These are phyloP conservation scores for Xenentodon cancila DNA, from an alignment of 2,797 vertebrate genomes.

Conservation along the genomic window DNA sequence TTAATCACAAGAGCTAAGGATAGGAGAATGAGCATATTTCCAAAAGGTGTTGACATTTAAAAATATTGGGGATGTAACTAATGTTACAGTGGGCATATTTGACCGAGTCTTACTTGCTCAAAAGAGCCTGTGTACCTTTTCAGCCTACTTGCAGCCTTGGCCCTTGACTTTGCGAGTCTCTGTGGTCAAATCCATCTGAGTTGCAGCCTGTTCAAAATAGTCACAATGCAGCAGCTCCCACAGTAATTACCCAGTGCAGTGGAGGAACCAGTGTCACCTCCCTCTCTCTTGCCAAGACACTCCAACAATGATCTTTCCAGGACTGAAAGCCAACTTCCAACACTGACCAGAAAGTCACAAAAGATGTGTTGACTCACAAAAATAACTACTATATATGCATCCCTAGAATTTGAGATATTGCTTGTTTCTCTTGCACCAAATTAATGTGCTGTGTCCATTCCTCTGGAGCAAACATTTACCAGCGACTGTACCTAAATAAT, in stretches of 20 bases:
- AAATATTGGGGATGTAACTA: constrained; percentile 41
- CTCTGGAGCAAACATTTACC: constrained; percentile 5
- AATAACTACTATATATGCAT: not conserved
- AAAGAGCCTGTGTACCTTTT: constrained; percentile 28
- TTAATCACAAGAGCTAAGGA: constrained; percentile 33
- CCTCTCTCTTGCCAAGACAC: constrained; percentile 70
- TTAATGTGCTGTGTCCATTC: constrained; percentile 14
- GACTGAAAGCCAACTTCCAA: constrained; percentile 48
- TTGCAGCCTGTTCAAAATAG: constrained; percentile 82
- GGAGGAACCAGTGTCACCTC: constrained; percentile 82
- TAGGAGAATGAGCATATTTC: constrained; percentile 14
- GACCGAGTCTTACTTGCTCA: constrained; percentile 27
- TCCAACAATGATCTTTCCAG: constrained; percentile 75
- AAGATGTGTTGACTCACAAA: constrained; percentile 7
- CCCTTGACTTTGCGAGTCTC: constrained; percentile 62
- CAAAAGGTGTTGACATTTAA: constrained; percentile 25
- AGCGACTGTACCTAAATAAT: constrained; percentile 33
- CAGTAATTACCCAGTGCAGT: constrained; percentile 82
- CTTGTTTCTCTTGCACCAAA: constrained; percentile 3
- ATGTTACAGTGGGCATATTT: constrained; percentile 28
- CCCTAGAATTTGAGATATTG: constrained; percentile 3
- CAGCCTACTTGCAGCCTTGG: constrained; percentile 38
- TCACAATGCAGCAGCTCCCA: constrained; percentile 81
- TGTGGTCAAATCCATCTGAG: constrained; percentile 83
- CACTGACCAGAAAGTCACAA: constrained; percentile 16